Evolutionary conservation across 1,140 invertebrate genomes (phyloP), one percentile per base, ranked within the genome.

Genomic region (Lethocerus indicus): DNA sequence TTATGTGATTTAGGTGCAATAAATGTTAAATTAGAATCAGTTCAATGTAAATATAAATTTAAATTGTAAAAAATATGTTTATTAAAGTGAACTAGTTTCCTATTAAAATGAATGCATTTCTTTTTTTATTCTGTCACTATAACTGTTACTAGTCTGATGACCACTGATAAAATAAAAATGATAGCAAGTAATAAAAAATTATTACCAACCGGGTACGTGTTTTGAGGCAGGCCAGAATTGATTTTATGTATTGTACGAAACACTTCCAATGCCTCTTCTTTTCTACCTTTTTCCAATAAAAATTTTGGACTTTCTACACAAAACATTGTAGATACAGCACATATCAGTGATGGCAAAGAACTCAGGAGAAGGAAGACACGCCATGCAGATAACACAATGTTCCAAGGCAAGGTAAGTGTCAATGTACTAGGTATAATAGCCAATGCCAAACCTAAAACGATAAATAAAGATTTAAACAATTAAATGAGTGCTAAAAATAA

Each of bases 261-360:
- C 23, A 88, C 81, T 58, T 78, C 74, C 25, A 89, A 64, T 0
- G 85, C 83, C 49, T 83, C 79, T 25, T 87, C 78, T 48, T 80
- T 75, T 58, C 76, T 72, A 58, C 86, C 83, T 52, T 75, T 74
- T 1, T 76, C 76, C 39, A 91, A 67, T 39, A 90, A 67, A 64
- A 87, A 92, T 63, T 90, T 91, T 1, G 89, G 87, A 55, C 86
- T 90, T 68, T 92, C 88, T 20, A 88, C 87, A 58, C 92, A 73
- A 52, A 87, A 73, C 59, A 87, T 71, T 24, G 90, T 72, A 40
- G 87, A 64, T 42, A 78, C 74, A 35, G 83, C 85, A 29, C 89
- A 85, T 32, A 87, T 63, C 57, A 91, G 82, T 39, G 84, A 87
- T 36, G 88, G 88, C 51, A 87, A 59, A 57, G 86, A 80, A 69